A percentile compares a stretch with the other conserved stretches of the same genome.
These are phyloP conservation scores for Taeniopygia guttata DNA, from an alignment of 2,797 vertebrate genomes.

Conservation along the genomic window DNA sequence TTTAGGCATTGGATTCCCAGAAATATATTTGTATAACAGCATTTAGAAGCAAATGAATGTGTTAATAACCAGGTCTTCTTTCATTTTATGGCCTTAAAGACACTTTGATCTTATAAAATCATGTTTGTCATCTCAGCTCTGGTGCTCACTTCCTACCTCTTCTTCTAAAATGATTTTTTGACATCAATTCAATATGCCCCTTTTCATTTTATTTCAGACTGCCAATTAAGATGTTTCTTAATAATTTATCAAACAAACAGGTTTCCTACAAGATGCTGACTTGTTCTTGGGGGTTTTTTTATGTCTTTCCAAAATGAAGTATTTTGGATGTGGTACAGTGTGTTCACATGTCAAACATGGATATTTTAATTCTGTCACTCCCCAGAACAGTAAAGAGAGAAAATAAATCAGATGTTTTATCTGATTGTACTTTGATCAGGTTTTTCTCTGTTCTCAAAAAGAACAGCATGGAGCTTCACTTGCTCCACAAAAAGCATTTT, in stretches of 20 bases:
- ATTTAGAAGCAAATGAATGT: neutral
- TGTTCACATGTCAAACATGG: neutral
- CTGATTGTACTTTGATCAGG: neutral
- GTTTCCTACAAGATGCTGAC: neutral
- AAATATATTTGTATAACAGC: neutral
- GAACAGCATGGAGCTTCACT: neutral
- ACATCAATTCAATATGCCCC: neutral
- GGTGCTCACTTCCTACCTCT: neutral
- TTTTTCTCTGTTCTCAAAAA: neutral
- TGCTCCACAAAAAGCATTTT: neutral
- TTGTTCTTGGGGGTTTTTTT: neutral
- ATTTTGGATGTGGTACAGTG: neutral
- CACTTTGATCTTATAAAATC: neutral
- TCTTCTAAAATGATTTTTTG: neutral
- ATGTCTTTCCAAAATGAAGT: neutral
- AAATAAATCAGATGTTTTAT: conserved; percentile 11
- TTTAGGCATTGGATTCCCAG: conserved; percentile 26
- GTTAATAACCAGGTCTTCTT: neutral
- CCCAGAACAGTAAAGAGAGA: neutral
- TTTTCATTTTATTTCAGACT: neutral
- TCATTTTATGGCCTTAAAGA: conserved; percentile 8
- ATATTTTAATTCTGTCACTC: neutral
- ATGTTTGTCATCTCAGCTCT: neutral
- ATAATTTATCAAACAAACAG: neutral
- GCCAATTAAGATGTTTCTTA: neutral